Evolutionary conservation across 92 coral and sea anemone genomes (phyloP).

Genomic region (Porites divaricata): DNA sequence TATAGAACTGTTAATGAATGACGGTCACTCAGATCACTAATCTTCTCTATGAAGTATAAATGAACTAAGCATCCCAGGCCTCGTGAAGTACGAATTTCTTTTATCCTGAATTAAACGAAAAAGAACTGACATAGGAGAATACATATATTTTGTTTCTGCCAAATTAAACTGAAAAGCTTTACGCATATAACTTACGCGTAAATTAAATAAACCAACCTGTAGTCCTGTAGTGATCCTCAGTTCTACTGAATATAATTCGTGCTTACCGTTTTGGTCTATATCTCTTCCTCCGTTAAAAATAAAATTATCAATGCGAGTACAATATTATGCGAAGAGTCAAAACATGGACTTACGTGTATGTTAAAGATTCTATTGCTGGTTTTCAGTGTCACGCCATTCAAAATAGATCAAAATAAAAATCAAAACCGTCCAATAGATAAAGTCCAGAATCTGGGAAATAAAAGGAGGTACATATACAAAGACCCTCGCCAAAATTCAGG

Average conservation of each 20-base stretch:
- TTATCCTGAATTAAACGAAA: neutral
- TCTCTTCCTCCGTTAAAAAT: neutral
- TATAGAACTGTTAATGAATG: too few relatives aligned
- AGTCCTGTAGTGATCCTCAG: neutral
- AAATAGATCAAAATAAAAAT: too few relatives aligned
- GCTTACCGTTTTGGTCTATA: neutral
- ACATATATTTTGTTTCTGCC: neutral
- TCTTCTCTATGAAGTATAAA: neutral
- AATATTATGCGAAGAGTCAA: neutral
- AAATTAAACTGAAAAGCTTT: neutral
- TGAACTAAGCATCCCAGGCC: neutral
- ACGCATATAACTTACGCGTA: neutral
- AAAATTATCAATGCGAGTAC: neutral
- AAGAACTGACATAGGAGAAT: neutral
- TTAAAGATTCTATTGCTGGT: too few relatives aligned
- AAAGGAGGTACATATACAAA: too few relatives aligned
- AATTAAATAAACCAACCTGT: neutral
- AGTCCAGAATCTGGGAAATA: too few relatives aligned
- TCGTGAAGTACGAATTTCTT: too few relatives aligned
- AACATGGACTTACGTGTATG: neutral
- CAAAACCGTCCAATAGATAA: too few relatives aligned
- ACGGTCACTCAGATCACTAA: neutral
- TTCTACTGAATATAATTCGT: neutral
- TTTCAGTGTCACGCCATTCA: too few relatives aligned
- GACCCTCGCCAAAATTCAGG: too few relatives aligned